These are phyloP conservation scores for Halocynthia aurantium DNA, from an alignment of 23 tunicate species.

Conservation along the genomic window DNA sequence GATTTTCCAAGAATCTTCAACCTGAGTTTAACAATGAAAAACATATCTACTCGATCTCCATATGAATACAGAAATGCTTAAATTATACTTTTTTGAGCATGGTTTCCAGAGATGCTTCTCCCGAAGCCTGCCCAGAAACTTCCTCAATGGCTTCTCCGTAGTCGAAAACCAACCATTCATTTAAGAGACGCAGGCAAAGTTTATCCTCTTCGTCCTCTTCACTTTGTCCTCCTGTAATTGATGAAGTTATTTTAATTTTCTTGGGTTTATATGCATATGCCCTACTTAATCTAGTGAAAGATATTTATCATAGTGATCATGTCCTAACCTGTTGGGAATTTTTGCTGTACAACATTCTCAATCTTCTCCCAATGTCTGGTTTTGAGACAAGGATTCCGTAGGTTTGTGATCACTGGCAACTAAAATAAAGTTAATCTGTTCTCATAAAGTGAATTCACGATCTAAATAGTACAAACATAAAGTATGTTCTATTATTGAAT, in stretches of 20 bases:
- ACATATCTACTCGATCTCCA: not conserved
- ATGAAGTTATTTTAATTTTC: not conserved
- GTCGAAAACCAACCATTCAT: conserved; percentile 95
- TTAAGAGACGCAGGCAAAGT: conserved; percentile 46
- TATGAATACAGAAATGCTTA: not conserved
- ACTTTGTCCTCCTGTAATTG: conserved; percentile 15
- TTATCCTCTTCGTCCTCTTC: conserved; percentile 30
- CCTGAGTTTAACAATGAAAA: conserved; percentile 28
- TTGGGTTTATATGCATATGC: too few relatives aligned
- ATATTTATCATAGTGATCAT: too few relatives aligned
- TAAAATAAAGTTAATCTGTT: conserved; percentile 13
- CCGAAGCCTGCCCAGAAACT: conserved; percentile 96
- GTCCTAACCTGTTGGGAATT: conserved; percentile 50
- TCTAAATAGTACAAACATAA: not conserved
- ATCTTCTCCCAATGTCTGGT: conserved; percentile 92
- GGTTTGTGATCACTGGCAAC: conserved; percentile 94
- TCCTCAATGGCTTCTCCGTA: conserved; percentile 91
- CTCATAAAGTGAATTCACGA: not conserved
- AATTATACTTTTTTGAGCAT: conserved; percentile 87
- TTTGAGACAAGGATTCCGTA: conserved; percentile 93
- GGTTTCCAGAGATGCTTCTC: conserved; percentile 98
- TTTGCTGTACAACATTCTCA: conserved; percentile 76
- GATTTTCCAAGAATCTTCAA: conserved; percentile 97
- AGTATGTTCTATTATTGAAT: not conserved
- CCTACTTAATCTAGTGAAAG: too few relatives aligned